phyloP scores from a whole-genome alignment of 35 echinoderm and acorn worm species.

The Ophiothrix spiculata region DNA sequence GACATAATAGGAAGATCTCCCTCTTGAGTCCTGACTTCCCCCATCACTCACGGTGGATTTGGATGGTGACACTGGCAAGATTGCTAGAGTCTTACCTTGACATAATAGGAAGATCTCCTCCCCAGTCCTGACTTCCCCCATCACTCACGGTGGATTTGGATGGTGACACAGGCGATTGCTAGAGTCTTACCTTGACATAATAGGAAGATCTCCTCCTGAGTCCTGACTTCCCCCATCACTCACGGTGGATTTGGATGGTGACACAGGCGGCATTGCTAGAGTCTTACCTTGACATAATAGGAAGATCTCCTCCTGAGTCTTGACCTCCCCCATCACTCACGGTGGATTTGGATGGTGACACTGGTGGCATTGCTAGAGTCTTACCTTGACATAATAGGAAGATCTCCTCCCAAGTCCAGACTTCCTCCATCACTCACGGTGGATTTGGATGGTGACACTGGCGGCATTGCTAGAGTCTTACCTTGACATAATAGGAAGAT shows the following conservation, averaged over 20 bases:
- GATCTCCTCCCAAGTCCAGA: no score
- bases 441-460: no score
- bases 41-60: no score
- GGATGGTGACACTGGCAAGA: no score
- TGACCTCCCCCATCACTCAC: constrained; percentile 50
- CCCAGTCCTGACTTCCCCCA: constrained; percentile 47
- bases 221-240: constrained; percentile 60
- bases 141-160: constrained; percentile 47
- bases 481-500: not conserved
- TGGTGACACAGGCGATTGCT: constrained; percentile 23
- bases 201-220: constrained; percentile 18
- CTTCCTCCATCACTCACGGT: no score
- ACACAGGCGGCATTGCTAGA: not conserved
- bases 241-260: constrained; percentile 35
- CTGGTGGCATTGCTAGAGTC: not conserved
- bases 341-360: constrained; percentile 39
- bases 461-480: no score
- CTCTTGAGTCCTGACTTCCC: no score
- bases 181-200: constrained; percentile 18
- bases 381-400: no score
- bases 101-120: constrained; percentile 9
- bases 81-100: no score
- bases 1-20: no score
- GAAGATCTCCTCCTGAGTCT: constrained; percentile 30
- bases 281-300: constrained; percentile 16